Evolutionary conservation across 2,113 vertebrate genomes (phyloP).

Genomic region (Beaufortia kweichowensis): DNA sequence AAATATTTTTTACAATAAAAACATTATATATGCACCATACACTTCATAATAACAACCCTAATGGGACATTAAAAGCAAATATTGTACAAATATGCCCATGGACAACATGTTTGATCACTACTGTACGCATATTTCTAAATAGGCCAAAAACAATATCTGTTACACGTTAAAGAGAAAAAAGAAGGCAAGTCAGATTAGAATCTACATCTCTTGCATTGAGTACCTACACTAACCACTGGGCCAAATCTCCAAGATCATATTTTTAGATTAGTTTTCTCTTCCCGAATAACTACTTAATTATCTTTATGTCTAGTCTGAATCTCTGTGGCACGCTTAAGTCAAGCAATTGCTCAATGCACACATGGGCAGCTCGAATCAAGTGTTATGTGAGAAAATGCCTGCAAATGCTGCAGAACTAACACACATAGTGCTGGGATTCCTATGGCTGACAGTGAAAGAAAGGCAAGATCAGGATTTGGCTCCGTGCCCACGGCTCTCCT

Average conservation of each 20-base stretch:
- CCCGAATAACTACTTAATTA: background rate
- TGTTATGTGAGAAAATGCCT: background rate
- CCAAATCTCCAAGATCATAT: background rate
- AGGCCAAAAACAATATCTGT: too few species aligned
- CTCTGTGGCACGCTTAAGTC: background rate
- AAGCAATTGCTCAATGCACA: background rate
- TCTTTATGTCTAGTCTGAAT: background rate
- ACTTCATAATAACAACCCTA: too few species aligned
- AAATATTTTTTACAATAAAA: too few species aligned
- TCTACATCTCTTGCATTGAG: too few species aligned
- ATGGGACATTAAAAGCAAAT: too few species aligned
- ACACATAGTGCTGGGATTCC: constrained; percentile 4
- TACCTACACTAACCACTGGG: too few species aligned
- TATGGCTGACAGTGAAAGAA: constrained; percentile 19
- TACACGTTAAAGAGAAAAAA: too few species aligned
- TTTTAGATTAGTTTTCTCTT: background rate
- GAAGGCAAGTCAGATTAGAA: background rate
- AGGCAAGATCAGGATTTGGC: constrained; percentile 32
- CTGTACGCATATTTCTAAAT: too few species aligned
- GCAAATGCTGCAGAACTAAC: constrained; percentile 14
- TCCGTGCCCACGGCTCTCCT: background rate
- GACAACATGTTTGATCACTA: too few species aligned
- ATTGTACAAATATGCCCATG: too few species aligned
- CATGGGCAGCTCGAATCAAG: background rate
- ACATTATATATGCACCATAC: too few species aligned